Conservation (phyloP, 2,888 invertebrate genomes). For the Cataglyphis livida region DNA sequence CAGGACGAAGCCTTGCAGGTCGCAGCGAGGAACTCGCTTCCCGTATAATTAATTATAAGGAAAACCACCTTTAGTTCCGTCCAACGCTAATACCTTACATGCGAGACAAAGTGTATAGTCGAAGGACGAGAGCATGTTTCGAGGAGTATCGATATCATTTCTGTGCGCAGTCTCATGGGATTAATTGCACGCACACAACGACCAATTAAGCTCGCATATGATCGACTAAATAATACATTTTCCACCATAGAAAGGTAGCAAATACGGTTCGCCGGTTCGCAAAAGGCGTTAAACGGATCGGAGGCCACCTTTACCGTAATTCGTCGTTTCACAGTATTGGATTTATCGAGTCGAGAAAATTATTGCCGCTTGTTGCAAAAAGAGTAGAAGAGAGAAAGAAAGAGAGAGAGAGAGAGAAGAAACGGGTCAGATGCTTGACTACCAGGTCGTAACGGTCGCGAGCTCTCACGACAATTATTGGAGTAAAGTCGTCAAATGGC, state of each 20-base stretch:
- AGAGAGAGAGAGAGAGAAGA: conserved; percentile 14
- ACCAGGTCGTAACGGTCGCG: conserved; percentile 69
- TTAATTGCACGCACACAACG: conserved; percentile 39
- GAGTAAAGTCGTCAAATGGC: conserved; percentile 77
- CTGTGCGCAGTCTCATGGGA: conserved; percentile 30
- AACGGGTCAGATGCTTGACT: conserved; percentile 60
- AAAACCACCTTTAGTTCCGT: conserved; percentile 54
- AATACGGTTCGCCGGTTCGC: conserved; percentile 34
- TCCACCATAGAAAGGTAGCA: conserved; percentile 10
- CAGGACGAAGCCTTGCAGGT: conserved; percentile 49
- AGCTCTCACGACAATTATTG: conserved; percentile 75
- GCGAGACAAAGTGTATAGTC: conserved; percentile 28
- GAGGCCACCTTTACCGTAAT: conserved; percentile 37
- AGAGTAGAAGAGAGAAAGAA: not conserved
- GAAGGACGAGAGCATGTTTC: conserved; percentile 37
- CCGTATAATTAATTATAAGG: conserved; percentile 71
- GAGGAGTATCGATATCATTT: conserved; percentile 40
- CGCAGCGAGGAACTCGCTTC: conserved; percentile 53
- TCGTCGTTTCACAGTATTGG: conserved; percentile 57
- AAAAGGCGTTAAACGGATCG: conserved; percentile 48
- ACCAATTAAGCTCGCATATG: conserved; percentile 40
- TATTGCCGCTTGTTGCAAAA: conserved; percentile 58
- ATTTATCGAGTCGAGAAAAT: conserved; percentile 69
- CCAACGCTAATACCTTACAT: conserved; percentile 49
- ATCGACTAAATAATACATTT: conserved; percentile 48